Base-by-base conservation (phyloP, 2,113 vertebrate genomes). In the Triplophysa rosa region DNA sequence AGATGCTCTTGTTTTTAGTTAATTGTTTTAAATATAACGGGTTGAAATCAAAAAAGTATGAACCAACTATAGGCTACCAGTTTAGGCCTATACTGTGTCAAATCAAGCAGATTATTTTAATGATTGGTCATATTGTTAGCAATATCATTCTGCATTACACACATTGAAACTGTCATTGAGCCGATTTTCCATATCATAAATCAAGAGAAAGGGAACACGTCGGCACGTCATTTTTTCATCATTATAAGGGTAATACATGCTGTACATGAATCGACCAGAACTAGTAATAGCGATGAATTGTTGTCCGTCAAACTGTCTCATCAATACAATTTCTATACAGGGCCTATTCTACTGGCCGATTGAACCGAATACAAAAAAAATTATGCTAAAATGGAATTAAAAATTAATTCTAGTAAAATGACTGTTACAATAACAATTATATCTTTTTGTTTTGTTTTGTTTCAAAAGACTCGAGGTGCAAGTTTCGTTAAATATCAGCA, bases 181-280 rank as follows among this genome's bases (percentile, higher is more conserved):
- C 24, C 61, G 5, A 52, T 26, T 47, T 64, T 70, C 42, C 40
- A 52, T 24, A n/a, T 67, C 62, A 80, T 80, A 42, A 75, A 65
- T 67, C 33, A 75, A 74, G 54, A 49, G 76, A 79, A 68, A 82
- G 67, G 37, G 58, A 73, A 80, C 14, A 78, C 78, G 66, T 59
- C 45, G 56, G 69, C 23, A 59, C 71, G 75, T 81, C 76, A 78
- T 84, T 81, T 85, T 80, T 84, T 83, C 77, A 82, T 84, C 78
- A 84, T 84, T 86, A 83, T 40, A n/a, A 65, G 54, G 14, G 47
- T 21, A 56, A 69, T 64, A 37, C 21, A 66, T 21, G 16, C 82
- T 49, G 23, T 29, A 29, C 23, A 40, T n/a, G 74, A 61, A 84
- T 84, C 76, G 80, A 78, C 58, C 56, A 56, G 72, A 78, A 70